Conservation (phyloP, 2,888 invertebrate species). For the Machimus atricapillus region DNA sequence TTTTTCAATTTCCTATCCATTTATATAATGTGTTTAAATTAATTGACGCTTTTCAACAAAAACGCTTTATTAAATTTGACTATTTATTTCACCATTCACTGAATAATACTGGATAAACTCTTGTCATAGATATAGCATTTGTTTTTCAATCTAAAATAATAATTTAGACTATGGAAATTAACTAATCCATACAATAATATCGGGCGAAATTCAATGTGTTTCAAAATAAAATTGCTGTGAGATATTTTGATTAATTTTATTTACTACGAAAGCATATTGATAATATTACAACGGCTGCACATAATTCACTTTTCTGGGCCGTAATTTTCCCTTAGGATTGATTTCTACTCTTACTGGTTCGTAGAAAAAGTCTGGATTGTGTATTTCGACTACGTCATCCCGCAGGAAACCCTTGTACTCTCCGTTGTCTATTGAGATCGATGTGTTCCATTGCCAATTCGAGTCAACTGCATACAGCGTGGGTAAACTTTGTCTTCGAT, state of each 20-base stretch:
- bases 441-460: constrained; percentile 80
- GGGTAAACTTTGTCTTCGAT: constrained; percentile 85
- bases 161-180: no score
- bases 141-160: no score
- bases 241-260: no score
- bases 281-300: no score
- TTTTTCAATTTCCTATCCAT: not conserved
- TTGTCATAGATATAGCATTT: no score
- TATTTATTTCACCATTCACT: not conserved
- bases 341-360: constrained; percentile 87
- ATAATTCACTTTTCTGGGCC: no score
- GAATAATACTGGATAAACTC: no score
- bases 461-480: constrained; percentile 64
- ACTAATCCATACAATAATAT: no score
- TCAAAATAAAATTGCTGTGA: no score
- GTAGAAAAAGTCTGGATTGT: constrained; percentile 89
- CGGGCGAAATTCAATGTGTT: no score
- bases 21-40: not conserved
- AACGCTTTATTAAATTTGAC: not conserved
- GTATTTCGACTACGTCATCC: constrained; percentile 90
- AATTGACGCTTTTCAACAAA: not conserved
- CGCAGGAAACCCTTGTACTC: constrained; percentile 87
- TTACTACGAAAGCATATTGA: no score
- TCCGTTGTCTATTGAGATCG: constrained; percentile 86
- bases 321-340: no score